phyloP scores from a whole-genome alignment of 2,113 vertebrate genomes.

The Sander lucioperca region DNA sequence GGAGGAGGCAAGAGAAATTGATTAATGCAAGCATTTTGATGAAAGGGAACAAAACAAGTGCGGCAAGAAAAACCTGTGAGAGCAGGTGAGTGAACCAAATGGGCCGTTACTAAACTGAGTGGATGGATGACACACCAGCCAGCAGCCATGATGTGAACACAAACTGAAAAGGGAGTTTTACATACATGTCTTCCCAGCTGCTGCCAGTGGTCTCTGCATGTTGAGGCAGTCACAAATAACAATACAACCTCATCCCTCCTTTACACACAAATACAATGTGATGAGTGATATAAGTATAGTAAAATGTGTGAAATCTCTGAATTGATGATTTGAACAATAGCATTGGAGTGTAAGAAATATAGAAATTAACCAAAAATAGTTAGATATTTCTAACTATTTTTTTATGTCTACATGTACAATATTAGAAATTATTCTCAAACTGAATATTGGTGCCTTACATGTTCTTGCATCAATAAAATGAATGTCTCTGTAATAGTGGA shows the following conservation, averaged over 20 bases:
- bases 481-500: neutral
- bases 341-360: neutral
- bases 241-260: neutral
- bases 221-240: no score
- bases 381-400: neutral
- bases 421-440: neutral
- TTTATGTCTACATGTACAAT: neutral
- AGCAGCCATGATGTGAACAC: conserved; percentile 14
- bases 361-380: neutral
- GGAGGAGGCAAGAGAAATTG: neutral
- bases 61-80: conserved; percentile 8
- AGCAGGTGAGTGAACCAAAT: conserved; percentile 24
- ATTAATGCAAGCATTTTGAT: conserved; percentile 5
- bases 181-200: neutral
- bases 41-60: neutral
- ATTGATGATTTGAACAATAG: neutral
- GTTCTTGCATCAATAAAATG: neutral
- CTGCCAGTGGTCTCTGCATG: neutral
- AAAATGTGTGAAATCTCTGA: neutral
- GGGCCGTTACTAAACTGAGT: conserved; percentile 15
- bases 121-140: conserved; percentile 1
- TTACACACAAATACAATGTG: neutral
- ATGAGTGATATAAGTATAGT: neutral
- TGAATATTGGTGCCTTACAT: neutral
- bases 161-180: conserved; percentile 9